Base-by-base conservation (phyloP, 2,888 invertebrate species). In the Drosophila borborema region DNA sequence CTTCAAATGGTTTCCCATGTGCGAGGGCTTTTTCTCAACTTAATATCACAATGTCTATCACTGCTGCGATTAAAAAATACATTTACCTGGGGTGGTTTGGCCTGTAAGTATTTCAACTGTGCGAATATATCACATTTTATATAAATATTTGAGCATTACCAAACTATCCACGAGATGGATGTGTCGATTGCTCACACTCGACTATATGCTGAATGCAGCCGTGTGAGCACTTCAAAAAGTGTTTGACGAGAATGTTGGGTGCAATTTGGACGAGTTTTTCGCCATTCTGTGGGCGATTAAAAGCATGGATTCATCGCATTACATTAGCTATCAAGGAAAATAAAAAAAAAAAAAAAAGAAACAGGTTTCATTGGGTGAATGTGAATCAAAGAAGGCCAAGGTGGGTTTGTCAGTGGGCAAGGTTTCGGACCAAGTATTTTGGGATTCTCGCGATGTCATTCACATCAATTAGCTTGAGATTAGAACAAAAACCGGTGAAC, bases 1-100 rank as follows among this genome's bases (percentile, higher is more conserved):
- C 59, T 70, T 40, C 46, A 76, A 60, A 45, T 45, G 53, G 18
- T 40, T 66, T 53, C 49, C 59, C 9, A 31, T 20, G 31, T 0
- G 14, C 54, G 51, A 51, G 51, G 51, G 51, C 3, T 34, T 1
- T 12, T 18, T 34, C 28, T 28, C 6, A 28, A 28, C 28, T 28
- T 28, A 28, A 28, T 28, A 28, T 28, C 28, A 28, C 5, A 28
- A 28, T 28, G 5, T 28, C 28, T 4, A 28, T 28, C 28, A 28
- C 5, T 20, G 20, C 20, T 20, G 41, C n/a, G n/a, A 41, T 10
- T 20, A 14, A 23, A 20, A 3, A 6, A 7, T 14, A 48, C 16
- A 28, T 48, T 8, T 14, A 20, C 12, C 12, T 23, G 7, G 8
- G 8, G 16, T 8, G 46, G 8, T 3, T 48, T 28, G 2, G 28